Base-by-base conservation (phyloP, 2,113 vertebrate genomes). In the Marmota monax region DNA sequence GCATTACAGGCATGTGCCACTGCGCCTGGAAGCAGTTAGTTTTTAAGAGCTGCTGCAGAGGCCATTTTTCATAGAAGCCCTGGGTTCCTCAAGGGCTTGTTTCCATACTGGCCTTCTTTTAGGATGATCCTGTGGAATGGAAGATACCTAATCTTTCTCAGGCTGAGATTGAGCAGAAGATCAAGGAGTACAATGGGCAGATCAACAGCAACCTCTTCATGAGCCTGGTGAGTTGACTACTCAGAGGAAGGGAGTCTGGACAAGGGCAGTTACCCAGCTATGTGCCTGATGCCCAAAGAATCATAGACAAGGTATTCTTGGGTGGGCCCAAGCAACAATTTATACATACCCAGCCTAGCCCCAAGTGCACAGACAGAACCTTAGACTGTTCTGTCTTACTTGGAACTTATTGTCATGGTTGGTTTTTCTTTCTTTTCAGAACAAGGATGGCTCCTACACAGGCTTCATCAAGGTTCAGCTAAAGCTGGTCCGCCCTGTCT, bases 391-490 rank as follows among this genome's bases (percentile, higher is more conserved):
- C 76, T 78, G 4, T 42, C 56, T 88, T 51, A 67, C 23, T 16
- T 61, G 48, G 73, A 80, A 61, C 27, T n/a, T 80, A 25, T 18
- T 25, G 45, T 72, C 48, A 53, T 42, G 48, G 9, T 70, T 39
- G 0, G 25, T 80, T 3, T 37, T 72, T 90, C 96, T 90, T 56
- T 14, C 45, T 67, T 96, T 94, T 72, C 98, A 99, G 99, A 99
- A 99, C 96, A 99, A 99, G 97, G 99, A 99, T 0, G 99, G 99
- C 70, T 99, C 99, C 39, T 99, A 99, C 98, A 99, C 99, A 0
- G 99, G 99, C 67, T 99, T 99, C 98, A 99, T 99, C 97, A 99
- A 99, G 97, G 99, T 99, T 93, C 99, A 99, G 90, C 99, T 99
- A 96, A 99, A 99, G 98, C 97, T 99, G 86, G 98, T 99, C 6